phyloP scores from a whole-genome alignment of 2,888 invertebrate species.

The Lacanobia oleracea region DNA sequence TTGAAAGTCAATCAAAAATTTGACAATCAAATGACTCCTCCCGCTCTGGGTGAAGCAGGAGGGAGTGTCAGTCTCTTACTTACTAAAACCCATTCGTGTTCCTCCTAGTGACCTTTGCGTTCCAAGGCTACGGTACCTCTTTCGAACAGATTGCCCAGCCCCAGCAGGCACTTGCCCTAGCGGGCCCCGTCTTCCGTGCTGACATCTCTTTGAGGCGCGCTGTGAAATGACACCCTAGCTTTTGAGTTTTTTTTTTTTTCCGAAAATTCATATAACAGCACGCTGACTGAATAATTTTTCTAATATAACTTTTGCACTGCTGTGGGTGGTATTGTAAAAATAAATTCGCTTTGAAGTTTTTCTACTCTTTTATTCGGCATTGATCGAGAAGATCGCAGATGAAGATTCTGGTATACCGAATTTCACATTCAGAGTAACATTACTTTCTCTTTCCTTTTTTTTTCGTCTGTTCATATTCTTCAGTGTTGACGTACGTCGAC shows the following conservation, averaged over 20 bases:
- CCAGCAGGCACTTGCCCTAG: too few relatives aligned
- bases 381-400: too few relatives aligned
- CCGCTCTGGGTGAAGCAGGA: too few relatives aligned
- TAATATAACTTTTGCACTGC: neutral
- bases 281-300: neutral
- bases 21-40: too few relatives aligned
- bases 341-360: neutral
- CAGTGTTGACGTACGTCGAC: constrained; percentile 10
- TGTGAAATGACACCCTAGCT: constrained; percentile 17
- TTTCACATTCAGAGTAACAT: neutral
- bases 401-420: neutral
- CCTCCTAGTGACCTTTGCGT: too few relatives aligned
- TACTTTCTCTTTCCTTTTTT: constrained; percentile 32
- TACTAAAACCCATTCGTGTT: too few relatives aligned
- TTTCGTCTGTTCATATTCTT: neutral
- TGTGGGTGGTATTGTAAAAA: neutral
- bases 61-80: too few relatives aligned
- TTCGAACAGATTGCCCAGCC: too few relatives aligned
- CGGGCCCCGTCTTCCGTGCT: too few relatives aligned
- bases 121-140: too few relatives aligned
- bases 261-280: neutral
- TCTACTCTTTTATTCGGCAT: neutral
- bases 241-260: constrained; percentile 5
- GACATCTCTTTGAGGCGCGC: too few relatives aligned
- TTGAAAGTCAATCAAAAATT: too few relatives aligned